Evolutionary conservation across 1,140 invertebrate genomes (phyloP).

Genomic region (Sycophaga agraensis): DNA sequence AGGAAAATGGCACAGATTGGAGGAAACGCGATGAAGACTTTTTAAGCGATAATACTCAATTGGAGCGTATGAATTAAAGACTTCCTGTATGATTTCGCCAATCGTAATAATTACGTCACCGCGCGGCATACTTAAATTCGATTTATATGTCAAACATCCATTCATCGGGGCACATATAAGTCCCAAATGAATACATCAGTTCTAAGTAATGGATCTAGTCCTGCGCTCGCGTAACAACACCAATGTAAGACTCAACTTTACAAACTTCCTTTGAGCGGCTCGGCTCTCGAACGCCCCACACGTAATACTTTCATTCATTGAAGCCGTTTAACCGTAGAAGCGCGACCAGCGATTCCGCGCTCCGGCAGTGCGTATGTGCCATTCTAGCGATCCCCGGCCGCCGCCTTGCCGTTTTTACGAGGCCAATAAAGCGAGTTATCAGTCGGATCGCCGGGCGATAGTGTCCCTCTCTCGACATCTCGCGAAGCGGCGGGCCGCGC

Average conservation of each 20-base stretch:
- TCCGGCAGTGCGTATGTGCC: too few species aligned
- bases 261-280: background rate
- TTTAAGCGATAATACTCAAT: background rate
- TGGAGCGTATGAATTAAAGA: background rate
- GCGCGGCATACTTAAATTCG: background rate
- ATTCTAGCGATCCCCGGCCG: too few species aligned
- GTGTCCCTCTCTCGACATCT: too few species aligned
- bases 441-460: too few species aligned
- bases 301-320: too few species aligned
- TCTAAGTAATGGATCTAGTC: background rate
- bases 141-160: conserved; percentile 4
- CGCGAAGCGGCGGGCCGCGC: too few species aligned
- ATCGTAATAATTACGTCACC: conserved; percentile 2
- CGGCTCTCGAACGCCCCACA: too few species aligned
- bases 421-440: too few species aligned
- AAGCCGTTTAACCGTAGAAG: too few species aligned
- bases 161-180: background rate
- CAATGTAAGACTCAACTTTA: background rate
- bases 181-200: background rate
- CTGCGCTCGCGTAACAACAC: background rate
- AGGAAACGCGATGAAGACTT: background rate
- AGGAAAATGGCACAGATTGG: too few species aligned
- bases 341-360: too few species aligned
- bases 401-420: too few species aligned
- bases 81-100: conserved; percentile 1